phyloP scores from a whole-genome alignment of 2,888 invertebrate genomes.

The Orchesella flavescens region DNA sequence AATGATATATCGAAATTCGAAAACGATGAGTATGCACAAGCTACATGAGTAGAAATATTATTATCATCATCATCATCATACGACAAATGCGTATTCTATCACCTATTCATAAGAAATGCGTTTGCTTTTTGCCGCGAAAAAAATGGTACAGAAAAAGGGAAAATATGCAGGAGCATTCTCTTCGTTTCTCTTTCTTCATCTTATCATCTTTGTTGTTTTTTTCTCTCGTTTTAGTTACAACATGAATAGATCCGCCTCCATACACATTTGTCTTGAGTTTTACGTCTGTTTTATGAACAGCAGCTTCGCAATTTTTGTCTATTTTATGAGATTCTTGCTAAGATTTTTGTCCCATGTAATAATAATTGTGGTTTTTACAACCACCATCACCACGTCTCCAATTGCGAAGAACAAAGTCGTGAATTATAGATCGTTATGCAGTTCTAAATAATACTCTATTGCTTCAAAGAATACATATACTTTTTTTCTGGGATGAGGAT shows the following conservation, averaged over 20 bases:
- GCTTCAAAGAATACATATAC: too few relatives aligned
- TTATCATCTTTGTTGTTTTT: neutral
- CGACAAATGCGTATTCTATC: neutral
- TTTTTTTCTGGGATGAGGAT: too few relatives aligned
- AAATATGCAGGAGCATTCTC: neutral
- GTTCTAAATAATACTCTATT: slow-evolving; percentile 30
- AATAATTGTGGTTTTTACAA: slow-evolving; percentile 54
- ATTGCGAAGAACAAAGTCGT: slow-evolving; percentile 27
- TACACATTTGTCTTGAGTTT: neutral
- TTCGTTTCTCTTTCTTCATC: neutral
- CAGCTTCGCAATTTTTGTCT: slow-evolving; percentile 14
- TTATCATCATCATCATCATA: neutral
- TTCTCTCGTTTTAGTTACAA: neutral
- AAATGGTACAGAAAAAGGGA: neutral
- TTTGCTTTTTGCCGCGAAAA: neutral
- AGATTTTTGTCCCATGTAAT: slow-evolving; percentile 47
- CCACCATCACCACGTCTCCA: slow-evolving; percentile 3
- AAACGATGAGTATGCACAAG: slow-evolving; percentile 21
- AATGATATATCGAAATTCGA: neutral
- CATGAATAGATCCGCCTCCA: slow-evolving; percentile 27
- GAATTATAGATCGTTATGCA: slow-evolving; percentile 20
- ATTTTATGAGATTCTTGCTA: neutral
- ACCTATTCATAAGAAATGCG: neutral
- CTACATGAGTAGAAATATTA: neutral
- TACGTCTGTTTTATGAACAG: neutral